Percentiles rank a stretch among this genome's conserved stretches.
phyloP scores from a whole-genome alignment of 1,140 invertebrate species.

The Tetragonula clypearis region DNA sequence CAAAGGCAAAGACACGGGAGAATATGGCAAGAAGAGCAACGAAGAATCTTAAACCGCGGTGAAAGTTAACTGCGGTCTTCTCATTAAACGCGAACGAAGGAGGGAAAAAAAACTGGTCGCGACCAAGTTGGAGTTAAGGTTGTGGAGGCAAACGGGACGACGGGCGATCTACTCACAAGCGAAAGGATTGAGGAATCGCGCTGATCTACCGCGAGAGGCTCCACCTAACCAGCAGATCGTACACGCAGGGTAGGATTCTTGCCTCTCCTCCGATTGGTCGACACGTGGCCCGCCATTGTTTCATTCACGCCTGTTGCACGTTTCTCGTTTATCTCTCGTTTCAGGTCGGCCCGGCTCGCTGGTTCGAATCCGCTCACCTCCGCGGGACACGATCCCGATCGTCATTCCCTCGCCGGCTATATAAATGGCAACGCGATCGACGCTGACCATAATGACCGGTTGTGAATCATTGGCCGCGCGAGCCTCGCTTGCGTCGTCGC shows the following conservation, averaged over 20 bases:
- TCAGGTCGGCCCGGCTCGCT: conserved; percentile 32
- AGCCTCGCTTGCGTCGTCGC: not conserved
- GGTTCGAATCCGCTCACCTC: not conserved
- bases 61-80: not conserved
- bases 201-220: conserved; percentile 56
- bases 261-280: conserved; percentile 64
- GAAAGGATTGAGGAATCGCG: conserved; percentile 55
- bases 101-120: conserved; percentile 12
- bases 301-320: conserved; percentile 71
- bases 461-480: conserved; percentile 32
- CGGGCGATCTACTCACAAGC: not conserved
- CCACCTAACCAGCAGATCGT: conserved; percentile 64
- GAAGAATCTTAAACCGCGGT: not conserved
- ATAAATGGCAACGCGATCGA: conserved; percentile 35
- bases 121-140: not conserved
- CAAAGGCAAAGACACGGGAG: not conserved
- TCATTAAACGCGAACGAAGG: not conserved
- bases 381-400: not conserved
- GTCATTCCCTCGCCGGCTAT: conserved; percentile 9
- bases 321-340: conserved; percentile 68
- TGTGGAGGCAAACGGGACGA: not conserved
- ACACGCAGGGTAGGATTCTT: conserved; percentile 47
- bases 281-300: conserved; percentile 70
- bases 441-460: conserved; percentile 21
- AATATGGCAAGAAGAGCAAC: too few relatives aligned